A percentile compares a stretch with the other conserved stretches of the same genome.
Conservation (phyloP, 2,888 invertebrate species). For the Drosophila longiperda region DNA sequence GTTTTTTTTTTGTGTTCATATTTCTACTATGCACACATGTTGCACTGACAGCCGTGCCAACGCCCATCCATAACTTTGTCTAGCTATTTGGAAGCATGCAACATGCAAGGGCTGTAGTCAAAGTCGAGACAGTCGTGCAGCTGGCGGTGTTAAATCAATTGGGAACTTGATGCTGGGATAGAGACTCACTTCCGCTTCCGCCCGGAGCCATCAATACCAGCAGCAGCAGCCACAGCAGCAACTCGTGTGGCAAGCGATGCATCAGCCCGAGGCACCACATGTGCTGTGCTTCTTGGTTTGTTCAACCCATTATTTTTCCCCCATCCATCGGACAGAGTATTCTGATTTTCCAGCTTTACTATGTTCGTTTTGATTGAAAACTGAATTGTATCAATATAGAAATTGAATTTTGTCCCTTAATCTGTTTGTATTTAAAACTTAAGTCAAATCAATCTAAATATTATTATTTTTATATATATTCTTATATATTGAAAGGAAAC, state of each 20-base stretch:
- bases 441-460: not conserved
- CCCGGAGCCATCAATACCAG: conserved; percentile 18
- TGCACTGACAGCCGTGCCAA: conserved; percentile 50
- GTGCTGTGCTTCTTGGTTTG: conserved; percentile 48
- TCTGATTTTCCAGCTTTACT: not conserved
- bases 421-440: not conserved
- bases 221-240: not conserved
- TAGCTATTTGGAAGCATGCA: conserved; percentile 51
- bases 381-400: not conserved
- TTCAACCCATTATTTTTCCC: conserved; percentile 61
- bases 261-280: conserved; percentile 55
- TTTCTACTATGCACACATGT: conserved; percentile 62
- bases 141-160: conserved; percentile 78
- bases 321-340: not conserved
- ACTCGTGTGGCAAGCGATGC: conserved; percentile 41
- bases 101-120: conserved; percentile 16
- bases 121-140: conserved; percentile 33
- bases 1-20: conserved; percentile 61
- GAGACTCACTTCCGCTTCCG: conserved; percentile 68
- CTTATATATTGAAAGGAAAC: not conserved
- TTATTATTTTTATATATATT: not conserved
- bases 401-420: not conserved
- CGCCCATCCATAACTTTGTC: conserved; percentile 14
- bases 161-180: conserved; percentile 76
- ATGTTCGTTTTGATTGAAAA: not conserved